Base-by-base conservation (phyloP, 2,888 invertebrate species). In the Cynaeus angustus region DNA sequence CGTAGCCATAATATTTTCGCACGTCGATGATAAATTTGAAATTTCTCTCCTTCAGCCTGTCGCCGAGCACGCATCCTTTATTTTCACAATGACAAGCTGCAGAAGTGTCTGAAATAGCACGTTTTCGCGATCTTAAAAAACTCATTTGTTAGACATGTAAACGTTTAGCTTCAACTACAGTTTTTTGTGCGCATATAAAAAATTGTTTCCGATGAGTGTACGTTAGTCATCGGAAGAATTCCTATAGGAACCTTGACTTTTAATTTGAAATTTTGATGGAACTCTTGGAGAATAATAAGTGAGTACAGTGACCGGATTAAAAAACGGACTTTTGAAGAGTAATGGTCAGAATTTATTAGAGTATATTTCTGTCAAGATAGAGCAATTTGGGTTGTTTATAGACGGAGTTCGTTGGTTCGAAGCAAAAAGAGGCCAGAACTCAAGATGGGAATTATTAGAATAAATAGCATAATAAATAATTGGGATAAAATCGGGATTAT, bases 211-310 rank as follows among this genome's bases (percentile, higher is more conserved):
- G 21, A 21, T 21, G 21, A 21, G 33, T n/a, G 33, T 28, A 1
- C 33, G 21, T 21, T 21, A 21, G 21, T 33, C 33, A n/a, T 33
- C 28, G 28, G 5, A 4, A 7, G 7, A 28, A 28, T 28, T 28
- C 33, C 7, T 6, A 9, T 33, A 4, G 41, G 3, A 41, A n/a
- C 41, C 41, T 41, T 12, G 41, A 41, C 12, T 5, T n/a, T 12
- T 5, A 41, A 41, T 41, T n/a, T 12, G 7, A 12, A 3, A 41
- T 41, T 13, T 41, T n/a, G 41, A 33, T 33, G 33, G 41, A n/a
- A 41, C 41, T 41, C 41, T 1, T n/a, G 41, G 13, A 41, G 41
- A 41, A 41, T 41, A 41, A 41, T 41, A 41, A 41, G 41, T 41
- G 41, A 6, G 41, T 41, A 41, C 41, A 41, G 12, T 41, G 41